Base-by-base conservation (phyloP, 1,140 invertebrate genomes). In the Phocides pigmalion region DNA sequence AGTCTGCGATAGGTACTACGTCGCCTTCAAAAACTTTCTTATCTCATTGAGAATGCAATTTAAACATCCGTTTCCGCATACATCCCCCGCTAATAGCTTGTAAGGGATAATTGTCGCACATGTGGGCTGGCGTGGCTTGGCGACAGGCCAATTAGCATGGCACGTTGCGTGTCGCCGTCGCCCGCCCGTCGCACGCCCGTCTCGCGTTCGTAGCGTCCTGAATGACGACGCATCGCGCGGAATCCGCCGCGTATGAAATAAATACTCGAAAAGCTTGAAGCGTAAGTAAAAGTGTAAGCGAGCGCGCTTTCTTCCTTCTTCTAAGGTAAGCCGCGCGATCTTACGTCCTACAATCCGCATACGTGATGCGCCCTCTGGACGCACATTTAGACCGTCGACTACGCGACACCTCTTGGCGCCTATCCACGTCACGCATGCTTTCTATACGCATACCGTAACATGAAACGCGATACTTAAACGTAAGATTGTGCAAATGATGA, bases 41-140 rank as follows among this genome's bases (percentile, higher is more conserved):
- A 86, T 86, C 87, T 84, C 42, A 61, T 70, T 70, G 70, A 66
- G 83, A 81, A 82, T 80, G 86, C 84, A 81, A 88, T 88, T 89
- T 84, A 84, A 88, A 90, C 87, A 89, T 90, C 88, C 88, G 88
- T 87, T 90, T 90, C 88, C 88, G 87, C 79, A 89, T 80, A 79
- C 81, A 87, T 71, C 68, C 63, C 70, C 68, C 70, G 74, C 76
- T 88, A 87, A 89, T 89, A 89, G 85, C 75, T 78, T 79, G 79
- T 89, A 86, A 81, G 80, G 84, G 81, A 87, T 90, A 89, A 88
- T 90, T 89, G 88, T 86, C 62, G 79, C 87, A 89, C 88, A 91
- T 89, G 86, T 90, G 85, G 70, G 62, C 62, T 64, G 56, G 28
- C 59, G 50, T 51, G 62, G 72, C 64, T 67, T 84, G 85, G 89